Conservation (phyloP, 2,113 vertebrate species). For the Chlorocebus sabaeus region DNA sequence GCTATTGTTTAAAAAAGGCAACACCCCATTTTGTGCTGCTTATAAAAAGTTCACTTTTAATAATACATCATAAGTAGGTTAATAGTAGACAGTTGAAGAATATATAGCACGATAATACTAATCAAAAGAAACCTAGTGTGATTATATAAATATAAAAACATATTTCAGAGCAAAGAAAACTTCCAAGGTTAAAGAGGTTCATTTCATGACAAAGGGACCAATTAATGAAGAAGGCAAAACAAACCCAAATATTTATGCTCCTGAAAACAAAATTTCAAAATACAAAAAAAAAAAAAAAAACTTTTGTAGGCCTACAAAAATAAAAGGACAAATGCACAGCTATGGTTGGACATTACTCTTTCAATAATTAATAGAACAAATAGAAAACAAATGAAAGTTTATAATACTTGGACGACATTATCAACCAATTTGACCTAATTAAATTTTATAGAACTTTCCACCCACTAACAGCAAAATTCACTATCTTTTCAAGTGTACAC, state of each 20-base stretch:
- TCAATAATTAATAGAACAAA: not conserved
- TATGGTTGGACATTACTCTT: not conserved
- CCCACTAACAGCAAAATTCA: not conserved
- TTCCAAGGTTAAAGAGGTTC: not conserved
- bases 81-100: not conserved
- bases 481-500: not conserved
- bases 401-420: not conserved
- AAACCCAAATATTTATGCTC: not conserved
- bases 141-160: not conserved
- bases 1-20: not conserved
- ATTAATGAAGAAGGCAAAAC: not conserved
- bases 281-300: not conserved
- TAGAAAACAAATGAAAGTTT: not conserved
- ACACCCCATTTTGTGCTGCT: not conserved
- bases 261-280: not conserved
- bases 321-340: not conserved
- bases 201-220: not conserved
- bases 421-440: not conserved
- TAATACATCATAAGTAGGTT: not conserved
- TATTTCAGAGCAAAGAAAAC: not conserved
- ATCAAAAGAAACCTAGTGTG: not conserved
- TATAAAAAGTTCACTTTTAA: not conserved
- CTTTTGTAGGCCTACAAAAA: not conserved
- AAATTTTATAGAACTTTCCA: not conserved
- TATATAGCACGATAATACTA: not conserved